A percentile compares a stretch with the other conserved stretches of the same genome.
Conservation (phyloP, 2,888 invertebrate genomes). For the Drosophila robusta region DNA sequence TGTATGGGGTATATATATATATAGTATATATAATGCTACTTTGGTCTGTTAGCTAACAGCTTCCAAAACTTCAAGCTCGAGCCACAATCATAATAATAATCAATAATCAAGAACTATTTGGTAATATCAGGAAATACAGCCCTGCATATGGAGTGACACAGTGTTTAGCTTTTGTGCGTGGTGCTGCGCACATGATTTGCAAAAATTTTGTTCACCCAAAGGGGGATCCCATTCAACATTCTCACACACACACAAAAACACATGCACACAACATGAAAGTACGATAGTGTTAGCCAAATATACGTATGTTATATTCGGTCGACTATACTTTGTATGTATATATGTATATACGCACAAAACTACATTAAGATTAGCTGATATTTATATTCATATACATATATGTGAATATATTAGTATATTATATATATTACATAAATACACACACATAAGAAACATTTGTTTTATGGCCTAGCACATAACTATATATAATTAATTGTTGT, state of each 20-base stretch:
- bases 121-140: slow-evolving; percentile 29
- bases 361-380: slow-evolving; percentile 29
- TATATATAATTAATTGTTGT: slow-evolving; percentile 9
- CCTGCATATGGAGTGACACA: slow-evolving; percentile 33
- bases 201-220: not conserved
- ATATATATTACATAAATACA: slow-evolving; percentile 76
- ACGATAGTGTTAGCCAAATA: not conserved
- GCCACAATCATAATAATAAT: slow-evolving; percentile 31
- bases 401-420: slow-evolving; percentile 47
- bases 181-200: slow-evolving; percentile 9
- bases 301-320: not conserved
- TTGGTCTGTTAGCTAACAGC: slow-evolving; percentile 62
- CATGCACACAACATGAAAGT: slow-evolving; percentile 2
- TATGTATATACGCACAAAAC: slow-evolving; percentile 31
- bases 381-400: slow-evolving; percentile 32
- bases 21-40: slow-evolving; percentile 44
- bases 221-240: not conserved
- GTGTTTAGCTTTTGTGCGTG: slow-evolving; percentile 48
- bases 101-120: slow-evolving; percentile 23
- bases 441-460: slow-evolving; percentile 72
- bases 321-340: slow-evolving; percentile 3
- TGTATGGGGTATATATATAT: slow-evolving; percentile 7
- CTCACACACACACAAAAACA: not conserved
- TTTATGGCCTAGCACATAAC: slow-evolving; percentile 29
- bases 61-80: slow-evolving; percentile 52